Base-by-base conservation (phyloP, 2,113 vertebrate genomes). In the Phrynosoma platyrhinos region DNA sequence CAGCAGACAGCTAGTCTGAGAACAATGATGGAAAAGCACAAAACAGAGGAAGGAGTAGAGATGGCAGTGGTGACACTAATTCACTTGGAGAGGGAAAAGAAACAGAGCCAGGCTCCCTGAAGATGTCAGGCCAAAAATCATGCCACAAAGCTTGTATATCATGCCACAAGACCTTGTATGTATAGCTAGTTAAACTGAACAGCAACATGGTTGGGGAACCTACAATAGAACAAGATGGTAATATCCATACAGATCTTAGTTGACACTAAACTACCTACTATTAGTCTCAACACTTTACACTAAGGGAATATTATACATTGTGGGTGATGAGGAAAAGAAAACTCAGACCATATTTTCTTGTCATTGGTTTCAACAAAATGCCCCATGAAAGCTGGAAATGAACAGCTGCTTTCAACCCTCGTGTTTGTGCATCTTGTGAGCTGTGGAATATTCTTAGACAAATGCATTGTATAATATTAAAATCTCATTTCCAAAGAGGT, bases 201-300 rank as follows among this genome's bases (percentile, higher is more conserved):
- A 47, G 16, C 0, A 10, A 71, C 76, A 42, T 40, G 88, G 2
- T 20, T 52, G 76, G 79, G 90, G 90, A 18, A 0, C 4, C 75
- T 83, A 87, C 89, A 80, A 16, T 74, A 69, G 92, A 84, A 30
- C 32, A 66, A 36, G 36, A 36, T 36, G 4, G 27, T 25, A 3
- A 32, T 14, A 10, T 62, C 58, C 58, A 62, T 27, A 77, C 36
- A 42, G 20, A 77, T 76, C 8, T 36, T 71, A 32, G 12, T 7
- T 72, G 7, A 25, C 30, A 72, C 6, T 83, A 83, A 18, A 53
- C n/a, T 53, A n/a, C 2, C 3, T 32, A 32, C 1, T n/a, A 32
- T 25, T 84, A 32, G 47, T 84, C 83, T 32, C 83, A 52, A 36
- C 23, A 25, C 47, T 84, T 84, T 58, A 84, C 36, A 18, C 32